Evolutionary conservation across 2,888 invertebrate species (phyloP).

Genomic region (Parapristionchus giblindavisi): DNA sequence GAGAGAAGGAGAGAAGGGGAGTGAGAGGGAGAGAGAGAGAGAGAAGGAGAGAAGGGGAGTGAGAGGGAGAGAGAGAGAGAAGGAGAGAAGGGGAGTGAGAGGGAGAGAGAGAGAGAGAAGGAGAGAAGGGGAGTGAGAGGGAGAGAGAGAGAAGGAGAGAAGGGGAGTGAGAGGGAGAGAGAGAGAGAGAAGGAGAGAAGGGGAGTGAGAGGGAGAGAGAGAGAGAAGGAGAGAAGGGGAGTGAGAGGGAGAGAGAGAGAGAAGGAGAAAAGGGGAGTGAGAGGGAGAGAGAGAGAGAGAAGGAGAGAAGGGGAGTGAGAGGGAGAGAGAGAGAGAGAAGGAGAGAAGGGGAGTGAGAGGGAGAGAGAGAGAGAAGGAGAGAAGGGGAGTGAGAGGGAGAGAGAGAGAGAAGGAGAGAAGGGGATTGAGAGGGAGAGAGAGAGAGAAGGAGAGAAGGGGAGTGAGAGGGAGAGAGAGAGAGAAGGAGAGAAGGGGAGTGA

Average conservation of each 20-base stretch:
- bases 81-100: background rate
- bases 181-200: slow-evolving; percentile 30
- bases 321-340: background rate
- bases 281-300: too few relatives aligned
- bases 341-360: slow-evolving; percentile 33
- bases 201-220: slow-evolving; percentile 33
- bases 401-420: slow-evolving; percentile 25
- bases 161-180: background rate
- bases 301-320: too few relatives aligned
- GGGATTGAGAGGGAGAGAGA: background rate
- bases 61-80: slow-evolving; percentile 16
- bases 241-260: slow-evolving; percentile 25
- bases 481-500: too few relatives aligned
- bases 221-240: slow-evolving; percentile 21
- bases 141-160: background rate
- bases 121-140: slow-evolving; percentile 14
- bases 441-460: background rate
- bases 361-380: slow-evolving; percentile 37
- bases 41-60: background rate
- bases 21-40: slow-evolving; percentile 17
- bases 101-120: background rate
- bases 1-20: background rate
- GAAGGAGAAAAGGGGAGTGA: background rate
- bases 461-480: too few relatives aligned
- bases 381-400: slow-evolving; percentile 17